Percentiles rank a stretch among this genome's conserved stretches.
phyloP scores from a whole-genome alignment of 2,113 vertebrate species.

The Cynoglossus semilaevis region DNA sequence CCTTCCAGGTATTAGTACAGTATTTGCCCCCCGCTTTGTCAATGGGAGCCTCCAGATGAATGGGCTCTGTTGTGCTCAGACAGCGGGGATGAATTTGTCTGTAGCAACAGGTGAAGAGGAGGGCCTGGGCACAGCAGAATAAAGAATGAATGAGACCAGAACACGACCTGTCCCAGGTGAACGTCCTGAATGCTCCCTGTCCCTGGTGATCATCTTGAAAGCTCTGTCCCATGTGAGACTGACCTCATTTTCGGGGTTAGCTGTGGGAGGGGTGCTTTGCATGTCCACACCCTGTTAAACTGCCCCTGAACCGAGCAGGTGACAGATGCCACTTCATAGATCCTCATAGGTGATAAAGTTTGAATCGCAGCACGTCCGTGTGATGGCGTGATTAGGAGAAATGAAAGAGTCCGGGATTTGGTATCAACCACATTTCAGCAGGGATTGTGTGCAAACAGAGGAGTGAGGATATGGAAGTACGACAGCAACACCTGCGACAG shows the following conservation, averaged over 20 bases:
- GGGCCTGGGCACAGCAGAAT: conserved; percentile 56
- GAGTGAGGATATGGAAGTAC: background rate
- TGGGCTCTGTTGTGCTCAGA: conserved; percentile 70
- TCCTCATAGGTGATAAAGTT: background rate
- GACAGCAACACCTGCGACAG: conserved; percentile 6
- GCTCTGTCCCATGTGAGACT: conserved; percentile 21
- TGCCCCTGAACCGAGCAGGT: conserved; percentile 10
- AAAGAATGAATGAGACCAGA: conserved; percentile 61
- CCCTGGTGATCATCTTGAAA: conserved; percentile 57
- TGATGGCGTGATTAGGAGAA: conserved; percentile 15
- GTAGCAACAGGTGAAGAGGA: conserved; percentile 69
- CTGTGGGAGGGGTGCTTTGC: conserved; percentile 33
- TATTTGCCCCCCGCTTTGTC: conserved; percentile 67
- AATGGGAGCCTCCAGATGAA: conserved; percentile 74
- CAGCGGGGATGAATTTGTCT: conserved; percentile 76
- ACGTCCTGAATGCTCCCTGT: conserved; percentile 61
- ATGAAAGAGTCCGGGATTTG: conserved; percentile 18
- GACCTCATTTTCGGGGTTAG: conserved; percentile 70
- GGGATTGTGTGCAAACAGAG: conserved; percentile 17
- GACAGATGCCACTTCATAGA: conserved; percentile 28
- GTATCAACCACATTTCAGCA: conserved; percentile 4
- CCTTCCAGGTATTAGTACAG: conserved; percentile 69
- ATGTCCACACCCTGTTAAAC: conserved; percentile 44
- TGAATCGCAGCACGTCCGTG: conserved; percentile 11
- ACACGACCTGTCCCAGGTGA: conserved; percentile 76